Base-by-base conservation (phyloP, 2,888 invertebrate genomes). In the Archips xylosteana region DNA sequence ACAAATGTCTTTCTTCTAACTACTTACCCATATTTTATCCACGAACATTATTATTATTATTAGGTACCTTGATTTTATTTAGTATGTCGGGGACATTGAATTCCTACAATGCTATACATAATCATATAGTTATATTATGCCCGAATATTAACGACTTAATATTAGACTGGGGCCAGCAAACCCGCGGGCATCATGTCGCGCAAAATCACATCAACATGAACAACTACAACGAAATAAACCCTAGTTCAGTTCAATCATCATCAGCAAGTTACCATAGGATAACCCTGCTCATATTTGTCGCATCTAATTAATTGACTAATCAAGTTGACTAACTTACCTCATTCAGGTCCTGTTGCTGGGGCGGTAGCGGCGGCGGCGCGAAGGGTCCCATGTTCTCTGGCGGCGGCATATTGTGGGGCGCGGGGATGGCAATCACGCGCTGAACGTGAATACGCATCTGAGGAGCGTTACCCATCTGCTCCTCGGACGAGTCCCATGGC, bases 361-460 rank as follows among this genome's bases (percentile, higher is more conserved):
- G 79, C 60, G 77, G 77, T 78, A 89, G 91, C 15, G 91, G 93
- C 12, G 89, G 90, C 12, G 90, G 75, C 13, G 89, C 87, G 86
- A 91, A 91, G 51, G 89, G 88, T 12, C 87, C 86, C 88, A 90
- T 88, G 78, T 80, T 77, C 66, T 90, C 83, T 10, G 87, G 89
- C 5, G 86, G 85, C 0, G 91, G 91, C 90, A 91, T 89, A 83
- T 89, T 90, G 82, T 89, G 90, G 0, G 90, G 87, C 0, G 91
- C 89, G 3, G 94, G 93, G 79, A 94, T 92, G 67, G 94, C 92
- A 78, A 94, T 89, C 81, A 95, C 94, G 47, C 95, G 87, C 82
- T 95, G 95, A 2, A 95, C 94, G 80, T 95, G 95, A 80, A 95
- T 94, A 74, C 95, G 91, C 92, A 95, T 94, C 82, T 94, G 73